Conservation (phyloP, 1,140 invertebrate species). For the Anadara kagoshimensis region DNA sequence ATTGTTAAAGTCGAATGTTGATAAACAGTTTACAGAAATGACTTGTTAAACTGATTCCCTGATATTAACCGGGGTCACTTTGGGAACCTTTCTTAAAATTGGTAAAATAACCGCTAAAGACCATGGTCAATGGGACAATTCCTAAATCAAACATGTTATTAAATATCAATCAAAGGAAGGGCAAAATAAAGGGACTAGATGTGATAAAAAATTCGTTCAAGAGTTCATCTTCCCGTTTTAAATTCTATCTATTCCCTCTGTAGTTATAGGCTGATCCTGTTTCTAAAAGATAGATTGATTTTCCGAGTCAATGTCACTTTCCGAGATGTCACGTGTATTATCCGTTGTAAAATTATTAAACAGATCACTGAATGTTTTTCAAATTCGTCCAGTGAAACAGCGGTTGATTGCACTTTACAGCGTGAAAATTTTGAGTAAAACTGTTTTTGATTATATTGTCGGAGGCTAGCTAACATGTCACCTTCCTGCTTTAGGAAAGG, state of each 20-base stretch:
- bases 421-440: slow-evolving; percentile 15
- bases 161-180: slow-evolving; percentile 15
- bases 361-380: slow-evolving; percentile 8
- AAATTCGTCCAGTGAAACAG: not conserved
- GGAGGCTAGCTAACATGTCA: slow-evolving; percentile 7
- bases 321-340: no score
- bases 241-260: not conserved
- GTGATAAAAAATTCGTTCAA: no score
- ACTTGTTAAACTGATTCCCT: not conserved
- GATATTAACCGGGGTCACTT: slow-evolving; percentile 29
- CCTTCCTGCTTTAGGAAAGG: not conserved
- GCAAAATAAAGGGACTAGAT: not conserved
- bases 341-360: not conserved
- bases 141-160: slow-evolving; percentile 21
- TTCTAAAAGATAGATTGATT: not conserved
- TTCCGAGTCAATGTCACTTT: not conserved
- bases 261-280: slow-evolving; percentile 1
- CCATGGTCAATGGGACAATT: slow-evolving; percentile 18
- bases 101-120: not conserved
- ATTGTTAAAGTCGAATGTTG: not conserved
- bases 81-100: slow-evolving; percentile 19
- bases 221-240: not conserved
- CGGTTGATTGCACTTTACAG: not conserved
- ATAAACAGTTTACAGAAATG: slow-evolving; percentile 7
- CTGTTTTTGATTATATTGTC: slow-evolving; percentile 3